Evolutionary conservation across 2,888 invertebrate species (phyloP), one percentile per base, ranked within the genome.

Genomic region (Tholera decimalis): DNA sequence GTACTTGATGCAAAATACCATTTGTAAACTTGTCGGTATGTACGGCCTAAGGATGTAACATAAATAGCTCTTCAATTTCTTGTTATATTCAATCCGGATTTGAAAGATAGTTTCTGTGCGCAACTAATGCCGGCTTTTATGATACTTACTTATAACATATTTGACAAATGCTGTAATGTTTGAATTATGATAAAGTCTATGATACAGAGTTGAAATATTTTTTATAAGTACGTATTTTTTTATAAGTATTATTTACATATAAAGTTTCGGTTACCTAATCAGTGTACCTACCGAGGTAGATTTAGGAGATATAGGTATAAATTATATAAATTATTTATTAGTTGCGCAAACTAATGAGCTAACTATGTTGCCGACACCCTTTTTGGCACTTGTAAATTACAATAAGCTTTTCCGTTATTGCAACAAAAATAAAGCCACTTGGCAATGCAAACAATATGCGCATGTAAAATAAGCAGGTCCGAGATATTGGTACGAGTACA

Each of bases 371-470:
- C 24, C 56, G 47, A 62, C 56, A 49, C 53, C 53, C 47, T 54
- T 70, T 73, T 73, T 73, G 73, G 73, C 77, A 73, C 72, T 37
- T 54, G 71, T 35, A 11, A 62, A 69, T 54, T 74, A 75, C 49
- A 61, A 43, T 47, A 61, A 69, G 70, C 61, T 75, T 75, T 65
- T 70, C 60, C 66, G 66, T 61, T 77, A 75, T 66, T 66, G 62
- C 63, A 56, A 63, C 60, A 75, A 67, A 73, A 78, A 67, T 78
- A 67, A 58, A 67, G 53, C 61, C 43, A 58, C 61, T 75, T 75
- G 75, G 75, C 75, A 73, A 49, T 46, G 73, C 61, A 73, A 66
- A 69, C 47, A 74, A 33, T 58, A 62, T 59, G 49, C 79, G 70
- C 56, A 74, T 65, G 47, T 65, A 53, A 58, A 69, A 64, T 44